Evolutionary conservation across 2,797 vertebrate species (phyloP).

Genomic region (Thaleichthys pacificus): DNA sequence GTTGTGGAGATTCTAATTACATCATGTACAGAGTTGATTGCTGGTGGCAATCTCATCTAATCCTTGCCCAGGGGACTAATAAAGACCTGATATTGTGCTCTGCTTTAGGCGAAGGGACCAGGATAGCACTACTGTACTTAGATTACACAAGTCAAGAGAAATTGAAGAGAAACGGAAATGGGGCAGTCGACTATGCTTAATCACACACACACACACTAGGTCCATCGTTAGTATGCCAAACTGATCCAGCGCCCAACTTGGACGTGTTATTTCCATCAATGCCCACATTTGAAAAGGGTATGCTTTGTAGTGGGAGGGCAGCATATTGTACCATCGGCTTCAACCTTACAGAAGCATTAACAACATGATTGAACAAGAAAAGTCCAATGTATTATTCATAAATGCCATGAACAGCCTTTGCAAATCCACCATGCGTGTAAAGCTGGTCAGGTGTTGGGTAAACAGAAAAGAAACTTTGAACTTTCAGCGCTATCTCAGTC

Average conservation of each 20-base stretch:
- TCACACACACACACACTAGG: conserved; percentile 7
- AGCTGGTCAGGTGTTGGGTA: conserved; percentile 28
- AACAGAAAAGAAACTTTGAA: neutral
- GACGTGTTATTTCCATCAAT: conserved; percentile 30
- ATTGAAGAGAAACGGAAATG: conserved; percentile 22
- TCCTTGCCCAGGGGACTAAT: conserved; percentile 52
- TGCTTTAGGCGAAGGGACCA: neutral
- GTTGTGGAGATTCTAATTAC: conserved; percentile 56
- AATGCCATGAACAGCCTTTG: conserved; percentile 35
- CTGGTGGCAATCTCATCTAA: conserved; percentile 57
- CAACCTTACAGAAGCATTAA: conserved; percentile 31
- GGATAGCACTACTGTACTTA: conserved; percentile 8
- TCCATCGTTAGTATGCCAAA: conserved; percentile 5
- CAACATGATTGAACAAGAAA: conserved; percentile 19
- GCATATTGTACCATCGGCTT: conserved; percentile 12
- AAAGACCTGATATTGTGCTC: conserved; percentile 38
- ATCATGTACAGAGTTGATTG: conserved; percentile 40
- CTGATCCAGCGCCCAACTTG: conserved; percentile 3
- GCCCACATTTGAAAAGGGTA: conserved; percentile 14
- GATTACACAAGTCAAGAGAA: conserved; percentile 28
- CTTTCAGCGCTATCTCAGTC: neutral
- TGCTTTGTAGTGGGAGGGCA: conserved; percentile 14
- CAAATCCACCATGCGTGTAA: conserved; percentile 31
- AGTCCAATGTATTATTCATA: conserved; percentile 55
- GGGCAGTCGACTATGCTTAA: conserved; percentile 18